Evolutionary conservation across 1,140 invertebrate genomes (phyloP), one percentile per base, ranked within the genome.

Genomic region (Brachionus rotundiformis): DNA sequence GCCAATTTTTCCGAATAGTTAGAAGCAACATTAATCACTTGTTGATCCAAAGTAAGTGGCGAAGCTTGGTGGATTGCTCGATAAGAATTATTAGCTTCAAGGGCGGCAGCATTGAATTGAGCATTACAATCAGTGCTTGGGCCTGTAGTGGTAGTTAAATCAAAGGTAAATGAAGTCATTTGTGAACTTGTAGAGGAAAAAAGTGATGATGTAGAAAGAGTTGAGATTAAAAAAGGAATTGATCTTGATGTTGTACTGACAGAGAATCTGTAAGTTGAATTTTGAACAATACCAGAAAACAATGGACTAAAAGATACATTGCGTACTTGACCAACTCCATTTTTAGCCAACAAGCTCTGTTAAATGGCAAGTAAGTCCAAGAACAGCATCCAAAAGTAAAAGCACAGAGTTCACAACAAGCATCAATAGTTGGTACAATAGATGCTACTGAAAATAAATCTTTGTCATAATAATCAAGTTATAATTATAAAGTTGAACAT

Each of bases 311-410:
- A n/a, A 4, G 44, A 49, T 49, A n/a, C n/a, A 49, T 49, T 19
- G 3, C 7, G 3, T 16, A 49, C 16, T 16, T 2, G 16, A 49
- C 68, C 31, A 5, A 75, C 33, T 41, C 8, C 13, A 39, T 29
- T 10, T 75, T 75, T 23, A 75, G n/a, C 68, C 68, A 75, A 25
- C 68, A 75, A 31, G 68, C 68, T 75, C 41, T 36, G n/a, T 29
- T 75, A 11, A 25, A 19, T 7, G 29, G 27, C 33, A 41, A 47
- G 19, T 13, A 75, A 11, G 68, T 75, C 68, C 68, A 75, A 25
- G 68, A 29, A 47, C 31, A 4, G 31, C 68, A 75, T 39, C 33
- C 23, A 19, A 16, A 10, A 25, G 23, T 36, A 25, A 16, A 16
- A 10, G 25, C 36, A 47, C 68, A 75, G 1, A 75, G 31, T 3